A percentile compares a stretch with the other conserved stretches of the same genome.
These are phyloP conservation scores for Drosophila guanche DNA, from an alignment of 1,140 invertebrate species.

Conservation along the genomic window DNA sequence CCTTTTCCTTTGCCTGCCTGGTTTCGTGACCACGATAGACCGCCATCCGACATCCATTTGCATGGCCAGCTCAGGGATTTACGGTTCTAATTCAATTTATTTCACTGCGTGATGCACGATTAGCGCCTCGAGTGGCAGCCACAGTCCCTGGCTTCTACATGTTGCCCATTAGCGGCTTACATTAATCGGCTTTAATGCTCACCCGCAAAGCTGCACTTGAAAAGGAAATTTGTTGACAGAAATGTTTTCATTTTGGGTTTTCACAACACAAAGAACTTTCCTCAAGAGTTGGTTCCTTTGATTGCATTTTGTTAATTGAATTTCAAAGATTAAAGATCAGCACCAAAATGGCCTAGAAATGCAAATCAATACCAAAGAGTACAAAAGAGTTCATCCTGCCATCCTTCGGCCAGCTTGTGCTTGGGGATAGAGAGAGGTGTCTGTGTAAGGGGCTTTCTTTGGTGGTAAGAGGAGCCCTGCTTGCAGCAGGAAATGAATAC, in stretches of 20 bases:
- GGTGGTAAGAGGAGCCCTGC: background rate
- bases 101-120: slow-evolving; percentile 50
- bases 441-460: slow-evolving; percentile 12
- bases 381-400: background rate
- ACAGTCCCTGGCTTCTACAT: background rate
- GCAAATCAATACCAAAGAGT: slow-evolving; percentile 23
- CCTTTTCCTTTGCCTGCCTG: slow-evolving; percentile 9
- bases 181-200: slow-evolving; percentile 48
- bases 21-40: slow-evolving; percentile 45
- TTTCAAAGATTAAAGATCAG: slow-evolving; percentile 35
- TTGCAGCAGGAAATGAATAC: slow-evolving; percentile 41
- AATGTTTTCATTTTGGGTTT: slow-evolving; percentile 28
- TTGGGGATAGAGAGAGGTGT: slow-evolving; percentile 27
- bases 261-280: background rate
- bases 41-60: slow-evolving; percentile 37
- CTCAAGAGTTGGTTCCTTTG: slow-evolving; percentile 12
- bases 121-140: slow-evolving; percentile 33
- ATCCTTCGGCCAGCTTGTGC: background rate
- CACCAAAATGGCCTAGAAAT: slow-evolving; percentile 10
- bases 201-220: slow-evolving; percentile 22
- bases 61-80: slow-evolving; percentile 43
- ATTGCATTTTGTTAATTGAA: slow-evolving; percentile 45
- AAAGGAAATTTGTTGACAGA: slow-evolving; percentile 23
- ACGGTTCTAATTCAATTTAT: slow-evolving; percentile 61
- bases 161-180: slow-evolving; percentile 48